Conservation (phyloP, 2,888 invertebrate genomes). For the Polia nebulosa region DNA sequence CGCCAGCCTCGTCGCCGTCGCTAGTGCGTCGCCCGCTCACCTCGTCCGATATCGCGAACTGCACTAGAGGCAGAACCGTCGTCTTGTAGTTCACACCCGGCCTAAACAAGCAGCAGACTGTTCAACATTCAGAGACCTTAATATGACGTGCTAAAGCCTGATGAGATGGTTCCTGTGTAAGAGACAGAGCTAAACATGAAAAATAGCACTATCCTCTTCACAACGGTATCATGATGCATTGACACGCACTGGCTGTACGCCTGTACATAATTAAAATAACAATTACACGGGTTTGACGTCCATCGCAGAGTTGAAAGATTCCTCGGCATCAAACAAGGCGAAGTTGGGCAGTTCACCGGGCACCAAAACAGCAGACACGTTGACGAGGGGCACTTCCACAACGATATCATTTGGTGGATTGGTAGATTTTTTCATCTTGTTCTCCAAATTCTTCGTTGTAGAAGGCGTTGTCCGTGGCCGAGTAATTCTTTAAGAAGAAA, state of each 20-base stretch:
- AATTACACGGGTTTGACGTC: constrained; percentile 81
- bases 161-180: not conserved
- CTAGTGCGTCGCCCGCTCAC: constrained; percentile 20
- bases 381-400: constrained; percentile 81
- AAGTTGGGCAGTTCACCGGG: constrained; percentile 43
- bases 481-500: constrained; percentile 23
- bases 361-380: constrained; percentile 75
- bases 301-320: constrained; percentile 75
- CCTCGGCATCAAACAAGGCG: constrained; percentile 66
- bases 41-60: constrained; percentile 73
- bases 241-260: too few relatives aligned
- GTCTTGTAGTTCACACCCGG: constrained; percentile 73
- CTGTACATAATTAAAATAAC: not conserved
- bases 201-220: not conserved
- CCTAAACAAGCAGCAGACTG: constrained; percentile 51
- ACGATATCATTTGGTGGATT: constrained; percentile 59
- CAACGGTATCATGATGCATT: not conserved
- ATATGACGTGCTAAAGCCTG: not conserved
- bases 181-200: not conserved
- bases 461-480: constrained; percentile 13
- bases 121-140: not conserved
- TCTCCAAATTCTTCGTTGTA: constrained; percentile 8
- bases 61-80: constrained; percentile 78
- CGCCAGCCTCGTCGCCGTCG: not conserved
- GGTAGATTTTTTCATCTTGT: constrained; percentile 40